Evolutionary conservation across 2,888 invertebrate species (phyloP), one percentile per base, ranked within the genome.

Genomic region (Aricia artaxerxes): DNA sequence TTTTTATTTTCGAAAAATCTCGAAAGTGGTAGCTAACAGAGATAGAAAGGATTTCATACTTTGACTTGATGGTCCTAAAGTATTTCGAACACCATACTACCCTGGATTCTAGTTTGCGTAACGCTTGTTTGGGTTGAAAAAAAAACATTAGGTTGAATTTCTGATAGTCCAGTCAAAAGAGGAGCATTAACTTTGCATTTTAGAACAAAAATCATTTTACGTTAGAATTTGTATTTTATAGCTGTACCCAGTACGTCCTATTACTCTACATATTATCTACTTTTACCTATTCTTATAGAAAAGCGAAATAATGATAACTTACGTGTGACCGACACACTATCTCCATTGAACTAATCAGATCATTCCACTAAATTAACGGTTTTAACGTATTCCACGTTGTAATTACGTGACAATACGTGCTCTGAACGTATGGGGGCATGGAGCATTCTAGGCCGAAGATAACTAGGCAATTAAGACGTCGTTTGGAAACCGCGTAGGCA

Each of bases 381-480:
- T 69, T 35, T 69, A 35, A 38, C 35, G 35, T 69, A 69, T 69
- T 35, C 69, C 13, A 35, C 69, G 5, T 38, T 5, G 4, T 35
- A 69, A 69, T 69, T 69, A 69, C 13, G 69, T 38, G 69, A 35
- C 69, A 69, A 38, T 35, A 35, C 35, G 69, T 69, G 13, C 35
- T 69, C 69, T 64, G 35, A 69, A 69, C 69, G 35, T 13, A 35
- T 64, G 69, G 35, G 53, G 16, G 53, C 53, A 16, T 57, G 16
- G 35, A 69, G 35, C 69, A 69, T 69, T 69, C 69, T 69, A 69
- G 69, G 69, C 31, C 69, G 35, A 69, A 35, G 69, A 69, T 69
- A 69, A 38, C 64, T 64, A 64, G 31, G 64, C 64, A 64, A 64
- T 64, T 31, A 64, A 64, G 64, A 64, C 64, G 31, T 64, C 64